Base-by-base conservation (phyloP, 2,113 vertebrate genomes). In the Hiodon tergisus region DNA sequence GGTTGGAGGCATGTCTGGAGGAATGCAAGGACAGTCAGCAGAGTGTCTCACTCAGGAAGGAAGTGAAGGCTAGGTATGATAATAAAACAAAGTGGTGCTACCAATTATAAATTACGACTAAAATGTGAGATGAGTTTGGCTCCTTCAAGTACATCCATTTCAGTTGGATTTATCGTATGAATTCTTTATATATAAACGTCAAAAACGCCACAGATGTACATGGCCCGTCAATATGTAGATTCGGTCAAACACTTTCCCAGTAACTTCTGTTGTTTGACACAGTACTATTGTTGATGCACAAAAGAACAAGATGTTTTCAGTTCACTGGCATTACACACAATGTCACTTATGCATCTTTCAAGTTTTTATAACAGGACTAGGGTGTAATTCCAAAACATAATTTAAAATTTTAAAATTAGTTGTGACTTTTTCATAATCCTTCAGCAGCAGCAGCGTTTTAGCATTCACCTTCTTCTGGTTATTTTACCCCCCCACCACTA, bases 11-110 rank as follows among this genome's bases (percentile, higher is more conserved):
- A 87, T 82, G 84, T 80, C 85, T 87, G 80, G 79, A 86, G 78
- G 71, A 67, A 52, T 58, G 31, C 31, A 5, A 47, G 50, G 84
- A 84, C 79, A 63, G 82, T 82, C 83, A 84, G 78, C 78, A 71
- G 57, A 58, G 63, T 67, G 71, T 76, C 69, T 0, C 78, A 80
- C 80, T 81, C 82, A 90, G 89, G 91, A 93, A 92, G 92, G 90
- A 92, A 91, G 75, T 78, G 65, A 74, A 76, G 59, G 47, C 52
- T 67, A 68, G 71, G 79, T 69, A 54, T 6, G 75, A 80, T 74
- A 76, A 75, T 78, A 70, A 80, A 76, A 78, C 79, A 78, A 71
- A 82, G 81, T 63, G n/a, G 60, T 51, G 50, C 72, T 51, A 59
- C 73, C 76, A 59, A 65, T 57, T 47, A 60, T 78, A 58, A 67